phyloP scores from a whole-genome alignment of 2,113 vertebrate genomes.

The Leucoraja erinaceus region DNA sequence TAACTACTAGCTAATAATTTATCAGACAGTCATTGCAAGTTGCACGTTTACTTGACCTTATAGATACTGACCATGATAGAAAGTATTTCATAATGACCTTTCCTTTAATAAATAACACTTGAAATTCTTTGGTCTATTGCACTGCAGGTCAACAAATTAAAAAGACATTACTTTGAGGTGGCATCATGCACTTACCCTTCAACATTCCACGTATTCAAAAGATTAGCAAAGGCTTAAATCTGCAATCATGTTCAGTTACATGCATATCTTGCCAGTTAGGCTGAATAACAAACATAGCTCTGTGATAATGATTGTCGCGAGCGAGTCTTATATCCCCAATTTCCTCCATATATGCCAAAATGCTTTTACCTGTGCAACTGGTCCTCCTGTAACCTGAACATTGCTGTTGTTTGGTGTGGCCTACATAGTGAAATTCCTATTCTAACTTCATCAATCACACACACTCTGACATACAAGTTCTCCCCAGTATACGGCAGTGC shows the following conservation, averaged over 20 bases:
- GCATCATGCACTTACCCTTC: neutral
- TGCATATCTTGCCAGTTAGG: neutral
- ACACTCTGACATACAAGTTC: neutral
- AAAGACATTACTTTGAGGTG: neutral
- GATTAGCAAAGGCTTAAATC: neutral
- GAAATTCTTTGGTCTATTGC: neutral
- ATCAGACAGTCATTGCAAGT: neutral
- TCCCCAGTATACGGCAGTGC: too few species aligned
- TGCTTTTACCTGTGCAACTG: neutral
- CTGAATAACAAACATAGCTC: neutral
- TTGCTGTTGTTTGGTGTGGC: neutral
- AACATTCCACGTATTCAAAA: neutral
- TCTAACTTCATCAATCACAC: neutral
- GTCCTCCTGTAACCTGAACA: neutral
- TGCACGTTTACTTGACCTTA: neutral
- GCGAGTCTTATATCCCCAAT: neutral
- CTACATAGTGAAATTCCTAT: neutral
- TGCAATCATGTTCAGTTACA: neutral
- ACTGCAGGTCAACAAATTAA: neutral
- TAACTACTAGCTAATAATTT: neutral
- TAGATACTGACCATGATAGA: neutral
- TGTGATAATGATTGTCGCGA: neutral
- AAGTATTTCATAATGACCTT: neutral
- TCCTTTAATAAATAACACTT: neutral
- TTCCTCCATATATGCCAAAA: too few species aligned